Evolutionary conservation across 2,888 invertebrate species (phyloP), one percentile per base, ranked within the genome.

Genomic region (Mycalesis mineus): DNA sequence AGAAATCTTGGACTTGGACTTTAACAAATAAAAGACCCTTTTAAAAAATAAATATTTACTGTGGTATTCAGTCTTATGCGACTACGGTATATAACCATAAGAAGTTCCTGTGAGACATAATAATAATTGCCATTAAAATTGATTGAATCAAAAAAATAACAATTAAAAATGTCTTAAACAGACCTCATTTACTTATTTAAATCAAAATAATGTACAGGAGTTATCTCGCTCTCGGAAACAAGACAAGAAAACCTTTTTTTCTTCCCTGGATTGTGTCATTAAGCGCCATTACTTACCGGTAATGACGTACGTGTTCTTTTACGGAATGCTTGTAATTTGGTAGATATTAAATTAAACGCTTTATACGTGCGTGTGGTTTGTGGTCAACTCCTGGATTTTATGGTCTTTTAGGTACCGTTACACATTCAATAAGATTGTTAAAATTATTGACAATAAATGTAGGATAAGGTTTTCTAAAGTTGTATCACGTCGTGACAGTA

Each of bases 231-330:
- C 47, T 47, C 33, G 31, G 15, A 33, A 15, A n/a, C 31, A 28
- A 45, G 29, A 33, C 47, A 33, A 47, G 47, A 47, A 47, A 47
- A 31, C 15, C 47, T 47, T 47, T 47, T n/a, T 45, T 47, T 15
- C 33, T 33, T 29, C 14, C 47, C 47, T 7, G 14, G 15, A 33
- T 29, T 15, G 47, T 47, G 31, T 47, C 47, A 33, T 47, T 47
- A 47, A 47, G 33, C 31, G 11, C 47, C 47, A 47, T 47, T 31
- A 47, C 36, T 36, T 36, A 11, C 31, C 15, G 33, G 47, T 47
- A 33, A 47, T 47, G 31, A 47, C 31, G 11, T 47, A 47, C 47
- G 47, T 47, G 47, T 7, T 47, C 47, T 47, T 33, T 47, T 47
- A 33, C 47, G 47, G 15, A 47, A 47, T 47, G 47, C 47, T 47